phyloP scores from a whole-genome alignment of 2,113 vertebrate species.

The Cyprinodon tularosa region DNA sequence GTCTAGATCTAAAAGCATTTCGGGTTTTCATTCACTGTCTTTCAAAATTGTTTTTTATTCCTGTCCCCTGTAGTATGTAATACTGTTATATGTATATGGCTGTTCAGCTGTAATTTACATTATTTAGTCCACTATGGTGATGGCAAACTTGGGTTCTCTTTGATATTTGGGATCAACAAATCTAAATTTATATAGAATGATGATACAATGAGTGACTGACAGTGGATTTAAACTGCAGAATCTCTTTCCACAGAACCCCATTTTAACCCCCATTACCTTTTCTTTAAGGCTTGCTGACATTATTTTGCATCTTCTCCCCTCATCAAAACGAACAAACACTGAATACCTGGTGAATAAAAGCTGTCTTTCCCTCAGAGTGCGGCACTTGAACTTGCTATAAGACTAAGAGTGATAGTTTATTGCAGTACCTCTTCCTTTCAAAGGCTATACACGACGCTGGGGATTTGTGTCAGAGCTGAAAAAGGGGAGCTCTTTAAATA shows the following conservation, averaged over 20 bases:
- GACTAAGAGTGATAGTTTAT: conserved; percentile 68
- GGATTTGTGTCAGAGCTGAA: conserved; percentile 68
- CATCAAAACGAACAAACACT: conserved; percentile 40
- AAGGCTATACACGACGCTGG: conserved; percentile 72
- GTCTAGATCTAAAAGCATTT: no score
- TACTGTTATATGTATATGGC: background rate
- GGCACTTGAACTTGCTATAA: conserved; percentile 54
- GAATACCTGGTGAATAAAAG: conserved; percentile 24
- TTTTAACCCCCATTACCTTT: background rate
- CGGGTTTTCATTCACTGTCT: no score
- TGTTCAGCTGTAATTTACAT: background rate
- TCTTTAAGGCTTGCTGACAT: background rate
- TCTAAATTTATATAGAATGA: background rate
- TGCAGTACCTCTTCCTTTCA: conserved; percentile 71
- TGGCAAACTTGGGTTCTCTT: no score
- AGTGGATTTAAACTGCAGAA: background rate
- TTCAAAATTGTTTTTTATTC: no score
- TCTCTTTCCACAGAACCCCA: background rate
- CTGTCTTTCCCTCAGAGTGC: conserved; percentile 43
- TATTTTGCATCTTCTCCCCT: conserved; percentile 45
- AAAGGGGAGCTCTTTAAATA: conserved; percentile 67
- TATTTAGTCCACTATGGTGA: background rate
- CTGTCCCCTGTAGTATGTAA: no score
- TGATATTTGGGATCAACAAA: no score
- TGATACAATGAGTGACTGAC: background rate